Evolutionary conservation across 2,113 vertebrate genomes (phyloP).

Genomic region (Mystacornis crossleyi): DNA sequence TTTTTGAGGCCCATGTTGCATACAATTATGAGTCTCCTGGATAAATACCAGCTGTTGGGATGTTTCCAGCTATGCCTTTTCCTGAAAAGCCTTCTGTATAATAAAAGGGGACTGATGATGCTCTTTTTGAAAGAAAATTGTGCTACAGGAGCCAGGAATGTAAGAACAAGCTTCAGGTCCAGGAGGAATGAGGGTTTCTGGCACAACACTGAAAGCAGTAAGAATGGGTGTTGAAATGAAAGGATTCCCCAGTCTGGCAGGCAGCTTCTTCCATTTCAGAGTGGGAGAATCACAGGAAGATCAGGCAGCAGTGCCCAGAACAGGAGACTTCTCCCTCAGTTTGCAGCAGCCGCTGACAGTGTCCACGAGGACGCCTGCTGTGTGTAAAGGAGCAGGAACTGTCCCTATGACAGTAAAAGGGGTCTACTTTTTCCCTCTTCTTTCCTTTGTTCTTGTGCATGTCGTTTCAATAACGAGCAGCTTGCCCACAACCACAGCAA

Average conservation of each 20-base stretch:
- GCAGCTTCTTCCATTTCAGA: background rate
- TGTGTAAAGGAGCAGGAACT: background rate
- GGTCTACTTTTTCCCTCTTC: accelerated
- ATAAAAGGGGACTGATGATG: slow-evolving; percentile 27
- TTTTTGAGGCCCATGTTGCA: slow-evolving; percentile 13
- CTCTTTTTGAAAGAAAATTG: slow-evolving; percentile 14
- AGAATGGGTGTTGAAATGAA: background rate
- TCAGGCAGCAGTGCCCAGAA: background rate
- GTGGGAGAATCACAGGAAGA: background rate
- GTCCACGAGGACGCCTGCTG: background rate
- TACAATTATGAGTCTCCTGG: slow-evolving; percentile 38
- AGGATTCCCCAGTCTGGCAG: background rate
- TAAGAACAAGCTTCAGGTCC: background rate
- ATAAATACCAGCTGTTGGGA: slow-evolving; percentile 59
- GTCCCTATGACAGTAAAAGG: background rate
- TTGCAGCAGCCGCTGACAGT: background rate
- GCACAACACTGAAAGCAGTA: background rate
- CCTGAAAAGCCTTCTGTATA: slow-evolving; percentile 28
- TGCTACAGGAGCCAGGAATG: background rate
- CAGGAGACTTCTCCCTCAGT: background rate
- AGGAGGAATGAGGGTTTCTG: background rate
- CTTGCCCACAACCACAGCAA: background rate
- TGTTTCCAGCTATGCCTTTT: slow-evolving; percentile 43
- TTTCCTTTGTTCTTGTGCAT: too few relatives aligned
- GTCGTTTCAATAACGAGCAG: background rate